Evolutionary conservation across 2,113 vertebrate species (phyloP).

Genomic region (Perca fluviatilis): DNA sequence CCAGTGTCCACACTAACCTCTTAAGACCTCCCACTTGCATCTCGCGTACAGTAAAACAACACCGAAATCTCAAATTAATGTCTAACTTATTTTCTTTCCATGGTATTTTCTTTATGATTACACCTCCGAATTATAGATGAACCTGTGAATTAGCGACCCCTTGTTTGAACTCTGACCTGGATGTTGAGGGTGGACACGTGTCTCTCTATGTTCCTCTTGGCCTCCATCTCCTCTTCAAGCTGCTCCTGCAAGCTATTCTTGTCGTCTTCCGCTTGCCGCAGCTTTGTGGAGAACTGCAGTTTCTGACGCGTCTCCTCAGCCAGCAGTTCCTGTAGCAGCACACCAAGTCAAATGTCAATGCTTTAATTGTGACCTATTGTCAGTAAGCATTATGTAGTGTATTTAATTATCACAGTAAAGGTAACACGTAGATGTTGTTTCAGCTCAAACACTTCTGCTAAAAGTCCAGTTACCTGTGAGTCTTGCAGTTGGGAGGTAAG

Average conservation of each 20-base stretch:
- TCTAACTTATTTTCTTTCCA: background rate
- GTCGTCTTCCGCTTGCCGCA: constrained; percentile 94
- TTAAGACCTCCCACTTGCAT: background rate
- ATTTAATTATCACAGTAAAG: background rate
- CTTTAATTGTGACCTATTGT: background rate
- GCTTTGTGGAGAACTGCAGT: constrained; percentile 92
- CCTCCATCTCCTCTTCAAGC: constrained; percentile 94
- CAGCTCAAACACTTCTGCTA: background rate
- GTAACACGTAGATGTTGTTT: background rate
- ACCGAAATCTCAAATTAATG: background rate
- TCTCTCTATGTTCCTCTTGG: constrained; percentile 93
- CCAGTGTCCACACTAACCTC: background rate
- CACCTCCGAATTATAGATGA: background rate
- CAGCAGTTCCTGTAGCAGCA: constrained; percentile 88
- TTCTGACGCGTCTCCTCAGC: constrained; percentile 96
- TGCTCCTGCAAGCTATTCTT: constrained; percentile 93
- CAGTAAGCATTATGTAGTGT: background rate
- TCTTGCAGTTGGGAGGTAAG: constrained; percentile 94
- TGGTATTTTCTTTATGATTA: background rate
- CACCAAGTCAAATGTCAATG: constrained; percentile 5
- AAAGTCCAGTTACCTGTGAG: constrained; percentile 85
- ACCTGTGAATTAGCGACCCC: background rate
- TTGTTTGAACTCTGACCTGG: constrained; percentile 85
- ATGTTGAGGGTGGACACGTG: constrained; percentile 92
- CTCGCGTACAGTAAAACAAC: background rate